A percentile compares a stretch with the other conserved stretches of the same genome.
phyloP scores from a whole-genome alignment of 2,113 vertebrate species.

The Eleginops maclovinus region DNA sequence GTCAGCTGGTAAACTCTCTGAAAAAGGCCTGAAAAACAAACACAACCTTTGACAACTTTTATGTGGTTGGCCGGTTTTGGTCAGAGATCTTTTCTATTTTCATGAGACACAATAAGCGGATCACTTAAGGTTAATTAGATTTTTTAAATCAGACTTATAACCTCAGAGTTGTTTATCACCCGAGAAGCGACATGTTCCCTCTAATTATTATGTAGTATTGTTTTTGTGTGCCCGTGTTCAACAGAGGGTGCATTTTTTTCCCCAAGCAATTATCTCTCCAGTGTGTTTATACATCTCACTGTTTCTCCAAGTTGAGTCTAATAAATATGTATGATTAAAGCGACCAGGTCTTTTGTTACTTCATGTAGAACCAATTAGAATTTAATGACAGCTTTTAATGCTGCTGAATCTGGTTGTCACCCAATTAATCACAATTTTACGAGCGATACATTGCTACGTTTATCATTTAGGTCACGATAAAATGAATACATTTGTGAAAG shows the following conservation, averaged over 20 bases:
- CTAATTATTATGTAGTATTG: slow-evolving; percentile 64
- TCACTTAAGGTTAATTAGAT: slow-evolving; percentile 39
- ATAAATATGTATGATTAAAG: slow-evolving; percentile 80
- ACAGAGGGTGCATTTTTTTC: slow-evolving; percentile 47
- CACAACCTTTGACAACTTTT: background rate
- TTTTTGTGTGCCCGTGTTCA: slow-evolving; percentile 55
- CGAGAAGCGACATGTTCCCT: slow-evolving; percentile 31
- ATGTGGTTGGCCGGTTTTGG: background rate
- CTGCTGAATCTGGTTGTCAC: slow-evolving; percentile 55
- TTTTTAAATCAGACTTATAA: slow-evolving; percentile 27
- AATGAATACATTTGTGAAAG: slow-evolving; percentile 33
- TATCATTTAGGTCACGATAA: slow-evolving; percentile 60
- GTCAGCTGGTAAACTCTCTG: slow-evolving; percentile 30
- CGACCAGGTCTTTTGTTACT: slow-evolving; percentile 69
- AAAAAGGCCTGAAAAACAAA: slow-evolving; percentile 42
- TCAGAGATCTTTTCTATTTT: background rate
- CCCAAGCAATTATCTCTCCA: slow-evolving; percentile 66
- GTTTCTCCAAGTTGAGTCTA: slow-evolving; percentile 63
- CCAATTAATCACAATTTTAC: slow-evolving; percentile 73
- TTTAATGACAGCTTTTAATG: slow-evolving; percentile 76
- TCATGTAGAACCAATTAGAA: slow-evolving; percentile 80
- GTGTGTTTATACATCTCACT: slow-evolving; percentile 66
- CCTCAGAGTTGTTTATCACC: slow-evolving; percentile 54
- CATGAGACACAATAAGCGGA: slow-evolving; percentile 8
- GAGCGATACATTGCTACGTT: slow-evolving; percentile 60